Percentiles rank a stretch among this genome's conserved stretches.
phyloP scores from a whole-genome alignment of 2,888 invertebrate species.

The Pegoplata infirma region DNA sequence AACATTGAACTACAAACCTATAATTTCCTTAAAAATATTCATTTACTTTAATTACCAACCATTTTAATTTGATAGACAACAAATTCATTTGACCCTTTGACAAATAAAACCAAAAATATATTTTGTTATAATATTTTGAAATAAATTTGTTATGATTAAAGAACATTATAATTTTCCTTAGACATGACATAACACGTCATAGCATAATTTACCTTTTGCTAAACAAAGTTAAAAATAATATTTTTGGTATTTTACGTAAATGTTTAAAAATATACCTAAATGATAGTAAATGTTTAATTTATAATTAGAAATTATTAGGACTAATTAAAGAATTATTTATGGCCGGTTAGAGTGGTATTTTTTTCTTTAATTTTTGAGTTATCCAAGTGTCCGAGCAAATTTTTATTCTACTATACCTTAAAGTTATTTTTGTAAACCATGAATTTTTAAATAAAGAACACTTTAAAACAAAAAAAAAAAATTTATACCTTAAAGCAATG shows the following conservation, averaged over 20 bases:
- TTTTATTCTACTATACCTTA: no score
- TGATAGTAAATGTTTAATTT: not conserved
- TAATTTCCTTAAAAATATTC: not conserved
- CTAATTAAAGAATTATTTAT: not conserved
- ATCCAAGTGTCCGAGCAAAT: no score
- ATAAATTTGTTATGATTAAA: not conserved
- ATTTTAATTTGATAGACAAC: not conserved
- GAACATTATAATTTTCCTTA: not conserved
- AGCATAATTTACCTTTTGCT: constrained; percentile 3
- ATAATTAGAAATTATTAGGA: not conserved
- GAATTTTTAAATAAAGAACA: no score
- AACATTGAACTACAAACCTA: not conserved
- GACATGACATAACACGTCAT: constrained; percentile 54
- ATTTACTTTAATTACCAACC: not conserved
- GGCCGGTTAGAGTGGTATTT: no score
- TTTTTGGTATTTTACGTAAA: not conserved
- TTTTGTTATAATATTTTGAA: not conserved
- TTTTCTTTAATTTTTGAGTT: no score
- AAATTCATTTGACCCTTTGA: not conserved
- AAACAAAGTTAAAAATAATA: not conserved
- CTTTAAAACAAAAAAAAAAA: no score
- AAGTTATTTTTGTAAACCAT: no score
- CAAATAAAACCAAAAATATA: not conserved
- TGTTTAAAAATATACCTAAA: not conserved
- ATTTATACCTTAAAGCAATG: no score